Base-by-base conservation (phyloP, 2,888 invertebrate species). In the Nemapogon koenigi region DNA sequence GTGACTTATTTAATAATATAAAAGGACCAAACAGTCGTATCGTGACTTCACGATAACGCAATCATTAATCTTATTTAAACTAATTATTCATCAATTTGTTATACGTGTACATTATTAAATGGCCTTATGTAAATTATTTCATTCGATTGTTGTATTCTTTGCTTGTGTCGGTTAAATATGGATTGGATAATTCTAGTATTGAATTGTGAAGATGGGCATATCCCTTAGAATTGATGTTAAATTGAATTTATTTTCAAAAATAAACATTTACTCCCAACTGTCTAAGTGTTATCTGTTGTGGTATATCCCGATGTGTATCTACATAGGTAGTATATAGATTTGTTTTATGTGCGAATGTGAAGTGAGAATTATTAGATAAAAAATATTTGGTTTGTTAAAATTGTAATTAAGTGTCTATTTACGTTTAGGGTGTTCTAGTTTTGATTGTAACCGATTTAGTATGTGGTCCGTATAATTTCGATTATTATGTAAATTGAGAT, bases 11-110 rank as follows among this genome's bases (percentile, higher is more conserved):
- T 73, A 70, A 71, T 72, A 73, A 72, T 67, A 66, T 72, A 63
- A 73, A 78, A 78, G 78, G 78, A 78, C 78, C 78, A 78, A 78
- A 73, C 70, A 73, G 70, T 73, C 73, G 63, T 76, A 67, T 66
- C 72, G 70, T 61, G 70, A 71, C 63, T 62, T 72, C 71, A 70
- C 70, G 64, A 70, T 68, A 71, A 69, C 64, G 60, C 65, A 60
- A 61, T 27, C 10, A 33, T 28, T 63, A 69, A 36, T 37, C 35
- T 70, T 68, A 69, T 72, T 71, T 70, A 71, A n/a, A 64, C 67
- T 71, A 63, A 65, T 59, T 68, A 67, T 67, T 73, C 73, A 73
- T 75, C 72, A 73, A 69, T 61, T 75, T 62, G 70, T 75, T 73
- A 73, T 62, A 71, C 62, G 59, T 78, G 78, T 78, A 78, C 76